Base-by-base conservation (phyloP, 1,140 invertebrate genomes). In the Drosophila santomea region DNA sequence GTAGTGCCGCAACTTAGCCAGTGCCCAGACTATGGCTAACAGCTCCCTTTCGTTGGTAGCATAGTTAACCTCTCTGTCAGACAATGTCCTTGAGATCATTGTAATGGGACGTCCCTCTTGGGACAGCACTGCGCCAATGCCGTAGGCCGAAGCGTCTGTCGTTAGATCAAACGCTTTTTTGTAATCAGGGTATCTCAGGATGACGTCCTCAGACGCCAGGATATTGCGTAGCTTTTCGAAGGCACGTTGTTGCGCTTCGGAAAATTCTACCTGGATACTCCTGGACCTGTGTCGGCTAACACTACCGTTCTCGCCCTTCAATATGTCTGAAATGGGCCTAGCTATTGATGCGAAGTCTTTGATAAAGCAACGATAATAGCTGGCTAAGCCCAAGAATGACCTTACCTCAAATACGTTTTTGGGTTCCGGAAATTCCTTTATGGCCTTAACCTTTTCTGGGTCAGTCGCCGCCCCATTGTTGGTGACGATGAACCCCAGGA, bases 161-260 rank as follows among this genome's bases (percentile, higher is more conserved):
- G 62, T 73, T 51, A 66, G 12, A 23, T 59, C 69, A 20, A 66
- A 66, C 0, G 69, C 48, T 25, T 15, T 41, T 12, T 57, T 59
- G 7, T 54, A 59, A 45, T 72, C 61, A 3, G 54, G 48, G 55
- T 66, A 66, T 20, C 17, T 36, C 1, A 32, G 28, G 28, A 32
- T 32, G 28, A 32, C 28, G 28, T 28, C 28, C 28, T 28, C 28
- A 32, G 28, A 32, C 2, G 28, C 52, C 51, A 71, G 6, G 0
- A 57, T 71, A 15, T 71, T 57, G 32, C n/a, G 45, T 3, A 71
- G 20, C 11, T 54, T 50, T 8, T 69, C 38, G 14, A 69, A 54
- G 6, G 45, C 44, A n/a, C 39, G 23, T 23, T 43, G 57, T 8
- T 62, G 58, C 15, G 23, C 54, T 69, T 69, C 45, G 17, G 17